phyloP scores from a whole-genome alignment of 2,797 vertebrate species.

The Phoxinus dragarum region DNA sequence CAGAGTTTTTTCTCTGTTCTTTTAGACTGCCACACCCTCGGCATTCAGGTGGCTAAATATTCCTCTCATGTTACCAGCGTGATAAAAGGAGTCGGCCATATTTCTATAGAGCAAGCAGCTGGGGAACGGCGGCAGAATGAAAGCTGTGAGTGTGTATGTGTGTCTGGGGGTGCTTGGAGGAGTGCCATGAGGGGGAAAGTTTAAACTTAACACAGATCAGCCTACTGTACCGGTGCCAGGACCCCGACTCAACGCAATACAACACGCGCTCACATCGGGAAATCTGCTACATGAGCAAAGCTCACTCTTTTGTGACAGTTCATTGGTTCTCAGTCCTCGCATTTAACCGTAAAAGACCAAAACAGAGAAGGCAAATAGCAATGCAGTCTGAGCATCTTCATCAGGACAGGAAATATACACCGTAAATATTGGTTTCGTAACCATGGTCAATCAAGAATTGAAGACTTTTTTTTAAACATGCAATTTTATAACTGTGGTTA shows the following conservation, averaged over 20 bases:
- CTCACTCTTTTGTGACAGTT: constrained; percentile 31
- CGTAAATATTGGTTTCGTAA: constrained; percentile 54
- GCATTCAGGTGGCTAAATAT: constrained; percentile 44
- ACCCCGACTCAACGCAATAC: constrained; percentile 37
- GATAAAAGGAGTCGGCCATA: constrained; percentile 46
- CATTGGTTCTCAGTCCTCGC: constrained; percentile 26
- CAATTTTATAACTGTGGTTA: constrained; percentile 66
- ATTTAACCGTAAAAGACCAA: constrained; percentile 54
- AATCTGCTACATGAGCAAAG: constrained; percentile 36
- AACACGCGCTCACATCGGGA: constrained; percentile 16
- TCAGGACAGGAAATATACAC: constrained; percentile 48
- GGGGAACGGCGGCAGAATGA: constrained; percentile 26
- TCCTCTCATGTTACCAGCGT: constrained; percentile 43
- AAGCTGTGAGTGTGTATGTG: constrained; percentile 46
- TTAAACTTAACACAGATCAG: constrained; percentile 46
- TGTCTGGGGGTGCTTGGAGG: constrained; percentile 36
- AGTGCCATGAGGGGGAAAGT: constrained; percentile 35
- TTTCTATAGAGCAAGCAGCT: constrained; percentile 42
- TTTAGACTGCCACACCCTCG: constrained; percentile 16
- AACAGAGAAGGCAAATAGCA: constrained; percentile 65
- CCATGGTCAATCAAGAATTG: constrained; percentile 59
- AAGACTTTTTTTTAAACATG: constrained; percentile 65
- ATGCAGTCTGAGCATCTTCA: constrained; percentile 64
- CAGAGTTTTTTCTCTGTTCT: constrained; percentile 2
- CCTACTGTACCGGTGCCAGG: constrained; percentile 43